Conservation (phyloP, 2,888 invertebrate species). For the Apotomis turbidana region DNA sequence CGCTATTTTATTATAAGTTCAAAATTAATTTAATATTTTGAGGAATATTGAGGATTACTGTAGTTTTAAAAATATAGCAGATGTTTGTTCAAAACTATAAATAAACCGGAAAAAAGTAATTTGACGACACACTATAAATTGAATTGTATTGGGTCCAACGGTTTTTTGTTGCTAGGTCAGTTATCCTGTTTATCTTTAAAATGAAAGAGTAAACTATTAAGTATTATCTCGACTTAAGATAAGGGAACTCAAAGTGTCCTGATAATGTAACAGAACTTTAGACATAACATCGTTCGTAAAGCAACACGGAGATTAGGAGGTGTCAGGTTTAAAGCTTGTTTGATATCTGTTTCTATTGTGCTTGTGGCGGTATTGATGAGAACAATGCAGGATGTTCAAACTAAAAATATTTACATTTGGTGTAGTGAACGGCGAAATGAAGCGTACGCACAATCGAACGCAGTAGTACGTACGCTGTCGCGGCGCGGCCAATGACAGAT, state of each 20-base stretch:
- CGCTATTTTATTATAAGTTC: too few relatives aligned
- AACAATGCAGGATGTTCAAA: background rate
- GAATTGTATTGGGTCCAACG: background rate
- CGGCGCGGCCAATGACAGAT: too few relatives aligned
- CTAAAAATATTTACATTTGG: too few relatives aligned
- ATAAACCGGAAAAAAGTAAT: too few relatives aligned
- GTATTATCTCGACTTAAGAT: constrained; percentile 5
- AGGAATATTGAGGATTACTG: too few relatives aligned
- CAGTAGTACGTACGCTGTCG: too few relatives aligned
- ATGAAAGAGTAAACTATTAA: constrained; percentile 14
- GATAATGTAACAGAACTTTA: constrained; percentile 1
- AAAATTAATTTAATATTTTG: too few relatives aligned
- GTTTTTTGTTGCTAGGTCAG: constrained; percentile 20
- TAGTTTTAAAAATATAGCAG: too few relatives aligned
- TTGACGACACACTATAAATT: too few relatives aligned
- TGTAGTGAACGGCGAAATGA: too few relatives aligned
- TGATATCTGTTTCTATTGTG: constrained; percentile 10
- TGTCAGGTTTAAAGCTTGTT: constrained; percentile 16
- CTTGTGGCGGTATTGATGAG: background rate
- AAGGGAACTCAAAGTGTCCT: constrained; percentile 17
- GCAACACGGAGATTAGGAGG: constrained; percentile 17
- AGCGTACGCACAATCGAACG: too few relatives aligned
- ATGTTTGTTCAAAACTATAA: too few relatives aligned
- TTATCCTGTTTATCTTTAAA: constrained; percentile 12
- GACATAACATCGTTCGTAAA: constrained; percentile 18